Base-by-base conservation (phyloP, 2,113 vertebrate species). In the Eonycteris spelaea region DNA sequence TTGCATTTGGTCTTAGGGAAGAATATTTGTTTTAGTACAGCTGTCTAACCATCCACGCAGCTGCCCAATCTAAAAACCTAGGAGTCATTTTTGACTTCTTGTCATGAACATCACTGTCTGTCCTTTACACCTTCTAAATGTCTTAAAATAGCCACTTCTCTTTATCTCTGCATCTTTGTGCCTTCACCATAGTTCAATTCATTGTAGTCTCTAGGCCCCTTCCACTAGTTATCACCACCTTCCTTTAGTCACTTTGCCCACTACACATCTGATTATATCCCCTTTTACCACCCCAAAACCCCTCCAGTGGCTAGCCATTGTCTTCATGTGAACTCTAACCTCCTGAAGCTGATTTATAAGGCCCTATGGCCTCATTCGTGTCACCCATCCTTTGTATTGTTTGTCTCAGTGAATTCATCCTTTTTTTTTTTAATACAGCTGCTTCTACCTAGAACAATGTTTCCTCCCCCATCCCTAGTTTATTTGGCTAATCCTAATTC, bases 21-120 rank as follows among this genome's bases (percentile, higher is more conserved):
- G 51, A 93, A n/a, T 90, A 16, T 82, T 57, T 71, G 74, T 88
- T 88, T 93, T 63, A 38, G 35, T 84, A 33, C 30, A 10, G 38
- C 63, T 57, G 12, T 55, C 12, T 77, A 71, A 79, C 30, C 43
- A n/a, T 77, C 24, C 79, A 24, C 26, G 38, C 24, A 78, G 53
- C 48, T 68, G 63, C 35, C 48, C 63, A 87, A 13, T 5, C 71
- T 53, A 71, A 59, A 84, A 93, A 43, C 70, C 26, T 86, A 38
- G 38, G 40, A 30, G 68, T 86, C 14, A 35, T 92, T 67, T 95
- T 92, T 90, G 26, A 71, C 21, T 91, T 91, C 28, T 91, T 86
- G 28, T 95, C 80, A 33, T 10, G 77, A 35, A 75, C 21, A 12
- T 77, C 38, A 86, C 67, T 22, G 57, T 80, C 30, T 78, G 40